Evolutionary conservation across 2,113 vertebrate genomes (phyloP), one percentile per base, ranked within the genome.

Genomic region (Epinephelus cyanopodus): DNA sequence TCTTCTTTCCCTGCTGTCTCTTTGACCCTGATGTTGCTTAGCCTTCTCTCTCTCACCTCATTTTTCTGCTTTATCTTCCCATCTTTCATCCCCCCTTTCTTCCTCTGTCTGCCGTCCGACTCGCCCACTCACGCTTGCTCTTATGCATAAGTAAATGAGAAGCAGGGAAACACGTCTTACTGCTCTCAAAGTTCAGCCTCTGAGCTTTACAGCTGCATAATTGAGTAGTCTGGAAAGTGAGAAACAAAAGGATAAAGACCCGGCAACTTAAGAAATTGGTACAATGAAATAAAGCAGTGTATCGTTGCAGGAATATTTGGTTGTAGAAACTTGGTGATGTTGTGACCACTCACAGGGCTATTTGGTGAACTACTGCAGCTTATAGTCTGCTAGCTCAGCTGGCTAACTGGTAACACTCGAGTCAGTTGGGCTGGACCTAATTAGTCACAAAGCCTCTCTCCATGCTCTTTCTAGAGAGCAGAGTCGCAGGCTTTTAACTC

Each of bases 71-170:
- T 86, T 63, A 61, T 72, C 73, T 60, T 72, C 18, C 57, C 79
- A 62, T 56, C 25, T 70, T 58, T 78, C 58, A 70, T 42, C 64
- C 21, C 17, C 13, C 80, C 45, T 50, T 47, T 54, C 60, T 27
- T 77, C 39, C 53, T 48, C 67, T 60, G 21, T 11, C 52, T 10
- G 13, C 56, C 50, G 33, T 52, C 68, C 63, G 60, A 76, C 79
- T 77, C 74, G 42, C 12, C 17, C 18, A 50, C 27, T 6, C 9
- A 25, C 50, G 21, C 63, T 53, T 29, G 60, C 33, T 52, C 82
- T 86, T 83, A 87, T 87, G 84, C 84, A 89, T 90, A 82, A 90
- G 60, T 90, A 79, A 93, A 82, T 74, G 48, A 89, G 82, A 74
- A 80, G 74, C 47, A 29, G 64, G 18, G 64, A 86, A 86, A 77